Percentiles rank a stretch among this genome's conserved stretches.
phyloP scores from a whole-genome alignment of 2,113 vertebrate species.

The Blennius ocellaris region DNA sequence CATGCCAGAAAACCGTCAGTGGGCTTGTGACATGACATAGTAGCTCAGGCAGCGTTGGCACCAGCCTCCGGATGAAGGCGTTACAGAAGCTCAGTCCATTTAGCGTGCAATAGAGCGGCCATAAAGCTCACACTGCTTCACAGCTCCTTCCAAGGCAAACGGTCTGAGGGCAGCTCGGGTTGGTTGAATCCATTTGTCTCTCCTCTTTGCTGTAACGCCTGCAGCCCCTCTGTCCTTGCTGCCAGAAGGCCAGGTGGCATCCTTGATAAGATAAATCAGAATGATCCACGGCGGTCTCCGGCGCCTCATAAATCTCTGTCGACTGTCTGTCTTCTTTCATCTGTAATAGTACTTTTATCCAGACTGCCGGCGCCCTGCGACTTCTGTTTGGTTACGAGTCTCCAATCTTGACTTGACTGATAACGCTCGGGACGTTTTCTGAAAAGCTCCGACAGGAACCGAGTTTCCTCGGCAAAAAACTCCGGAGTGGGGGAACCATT shows the following conservation, averaged over 20 bases:
- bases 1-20: slow-evolving; percentile 11
- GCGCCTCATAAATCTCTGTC: slow-evolving; percentile 59
- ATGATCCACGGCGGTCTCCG: slow-evolving; percentile 55
- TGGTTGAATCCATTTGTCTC: slow-evolving; percentile 69
- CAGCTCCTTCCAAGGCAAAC: slow-evolving; percentile 43
- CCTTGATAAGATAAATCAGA: slow-evolving; percentile 73
- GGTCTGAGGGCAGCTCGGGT: slow-evolving; percentile 50
- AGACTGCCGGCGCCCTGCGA: slow-evolving; percentile 17
- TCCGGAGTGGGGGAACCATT: slow-evolving; percentile 3
- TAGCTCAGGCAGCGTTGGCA: slow-evolving; percentile 22
- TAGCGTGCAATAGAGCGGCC: slow-evolving; percentile 35
- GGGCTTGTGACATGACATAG: slow-evolving; percentile 15
- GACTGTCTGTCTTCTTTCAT: slow-evolving; percentile 62
- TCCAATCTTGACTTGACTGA: slow-evolving; percentile 60
- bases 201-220: slow-evolving; percentile 50
- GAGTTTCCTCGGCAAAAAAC: background rate
- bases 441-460: slow-evolving; percentile 4
- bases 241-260: slow-evolving; percentile 68
- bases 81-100: slow-evolving; percentile 52
- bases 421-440: slow-evolving; percentile 29
- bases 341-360: slow-evolving; percentile 63
- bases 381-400: slow-evolving; percentile 56
- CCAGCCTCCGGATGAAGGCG: slow-evolving; percentile 1
- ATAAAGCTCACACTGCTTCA: slow-evolving; percentile 39
- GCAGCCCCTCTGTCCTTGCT: slow-evolving; percentile 64